phyloP scores from a whole-genome alignment of 2,888 invertebrate species.

The Rotaria magnacalcarata region DNA sequence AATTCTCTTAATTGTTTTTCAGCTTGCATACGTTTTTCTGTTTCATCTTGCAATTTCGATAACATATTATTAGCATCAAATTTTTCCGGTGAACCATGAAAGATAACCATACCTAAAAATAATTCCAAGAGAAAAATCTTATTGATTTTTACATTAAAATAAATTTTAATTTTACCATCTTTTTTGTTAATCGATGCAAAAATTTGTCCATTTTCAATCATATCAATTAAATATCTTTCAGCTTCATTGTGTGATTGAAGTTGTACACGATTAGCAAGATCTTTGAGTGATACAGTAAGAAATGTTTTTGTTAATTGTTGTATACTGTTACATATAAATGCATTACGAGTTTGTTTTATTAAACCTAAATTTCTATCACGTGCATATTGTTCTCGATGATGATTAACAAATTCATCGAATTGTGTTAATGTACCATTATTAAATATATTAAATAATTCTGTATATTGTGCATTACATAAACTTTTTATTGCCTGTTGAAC shows the following conservation, averaged over 20 bases:
- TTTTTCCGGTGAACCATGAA: slow-evolving; percentile 89
- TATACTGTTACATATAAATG: slow-evolving; percentile 89
- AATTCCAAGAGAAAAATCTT: not conserved
- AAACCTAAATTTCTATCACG: slow-evolving; percentile 65
- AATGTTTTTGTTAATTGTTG: slow-evolving; percentile 90
- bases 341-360: slow-evolving; percentile 73
- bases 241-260: slow-evolving; percentile 78
- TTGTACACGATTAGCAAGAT: slow-evolving; percentile 83
- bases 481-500: slow-evolving; percentile 65
- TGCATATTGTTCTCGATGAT: slow-evolving; percentile 72
- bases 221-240: slow-evolving; percentile 84
- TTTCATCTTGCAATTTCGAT: slow-evolving; percentile 69
- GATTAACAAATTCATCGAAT: slow-evolving; percentile 68
- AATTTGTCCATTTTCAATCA: slow-evolving; percentile 95
- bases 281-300: slow-evolving; percentile 77
- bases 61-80: slow-evolving; percentile 84
- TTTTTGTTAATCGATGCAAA: slow-evolving; percentile 93
- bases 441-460: slow-evolving; percentile 79
- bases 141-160: not conserved
- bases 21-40: slow-evolving; percentile 72
- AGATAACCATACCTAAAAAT: slow-evolving; percentile 74
- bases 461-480: slow-evolving; percentile 66
- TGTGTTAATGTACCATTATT: slow-evolving; percentile 70
- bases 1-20: slow-evolving; percentile 81
- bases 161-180: slow-evolving; percentile 66